These are phyloP conservation scores for Panthera leo DNA, from an alignment of 2,113 vertebrate genomes.

Conservation along the genomic window DNA sequence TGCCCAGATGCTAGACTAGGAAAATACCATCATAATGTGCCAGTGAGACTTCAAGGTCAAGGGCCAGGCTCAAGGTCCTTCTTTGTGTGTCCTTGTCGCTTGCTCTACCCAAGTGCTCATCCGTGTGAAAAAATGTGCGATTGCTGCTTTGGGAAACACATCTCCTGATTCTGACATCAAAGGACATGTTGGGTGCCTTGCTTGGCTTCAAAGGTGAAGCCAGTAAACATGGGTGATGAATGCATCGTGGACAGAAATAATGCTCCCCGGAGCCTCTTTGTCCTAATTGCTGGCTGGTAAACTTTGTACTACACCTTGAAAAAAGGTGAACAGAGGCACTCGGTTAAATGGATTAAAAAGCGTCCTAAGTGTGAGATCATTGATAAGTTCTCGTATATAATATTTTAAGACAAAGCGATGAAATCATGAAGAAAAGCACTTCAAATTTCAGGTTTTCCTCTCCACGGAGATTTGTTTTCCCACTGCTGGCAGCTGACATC, in stretches of 20 bases:
- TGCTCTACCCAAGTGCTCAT: neutral
- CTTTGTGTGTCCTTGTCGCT: neutral
- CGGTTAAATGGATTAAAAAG: neutral
- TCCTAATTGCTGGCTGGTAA: neutral
- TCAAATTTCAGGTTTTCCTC: neutral
- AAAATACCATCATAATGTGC: neutral
- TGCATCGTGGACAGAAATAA: neutral
- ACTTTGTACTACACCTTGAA: neutral
- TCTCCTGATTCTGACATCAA: neutral
- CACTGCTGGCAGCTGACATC: neutral
- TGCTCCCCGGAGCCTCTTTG: neutral
- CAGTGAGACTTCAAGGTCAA: neutral
- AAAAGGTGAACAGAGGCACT: neutral
- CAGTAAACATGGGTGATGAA: neutral
- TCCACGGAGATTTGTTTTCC: neutral
- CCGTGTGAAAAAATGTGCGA: neutral
- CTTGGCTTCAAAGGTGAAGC: conserved; percentile 1
- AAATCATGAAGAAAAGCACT: neutral
- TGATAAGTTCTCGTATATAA: neutral
- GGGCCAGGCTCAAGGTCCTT: neutral
- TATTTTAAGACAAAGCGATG: neutral
- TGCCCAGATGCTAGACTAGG: neutral
- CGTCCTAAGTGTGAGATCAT: neutral
- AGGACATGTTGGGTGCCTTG: neutral
- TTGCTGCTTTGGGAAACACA: neutral